Evolutionary conservation across 53 echinoderm and acorn worm genomes (phyloP).

Genomic region (Crossaster papposus): DNA sequence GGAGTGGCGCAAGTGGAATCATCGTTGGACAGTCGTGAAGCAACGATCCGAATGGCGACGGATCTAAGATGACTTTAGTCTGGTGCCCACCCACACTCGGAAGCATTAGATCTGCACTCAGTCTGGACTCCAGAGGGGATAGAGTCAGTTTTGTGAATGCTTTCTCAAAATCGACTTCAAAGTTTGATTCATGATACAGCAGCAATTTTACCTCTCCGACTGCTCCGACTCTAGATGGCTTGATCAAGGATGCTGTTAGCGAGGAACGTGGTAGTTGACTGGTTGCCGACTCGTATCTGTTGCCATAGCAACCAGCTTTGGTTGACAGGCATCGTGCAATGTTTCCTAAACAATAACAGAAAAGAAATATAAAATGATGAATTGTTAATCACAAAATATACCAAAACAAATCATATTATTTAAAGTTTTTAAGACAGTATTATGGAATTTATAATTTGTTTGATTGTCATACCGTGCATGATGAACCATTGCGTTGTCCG

Average conservation of each 20-base stretch:
- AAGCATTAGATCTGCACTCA: slow-evolving; percentile 35
- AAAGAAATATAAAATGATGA: too few species aligned
- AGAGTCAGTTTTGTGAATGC: slow-evolving; percentile 49
- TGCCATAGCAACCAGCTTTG: background rate
- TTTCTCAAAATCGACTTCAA: background rate
- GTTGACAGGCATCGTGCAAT: slow-evolving; percentile 19
- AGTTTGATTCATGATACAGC: background rate
- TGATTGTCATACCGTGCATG: background rate
- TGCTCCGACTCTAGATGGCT: background rate
- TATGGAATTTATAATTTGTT: too few species aligned
- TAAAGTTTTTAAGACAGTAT: background rate
- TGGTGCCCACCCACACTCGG: background rate
- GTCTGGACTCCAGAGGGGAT: slow-evolving; percentile 51
- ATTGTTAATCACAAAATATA: too few species aligned
- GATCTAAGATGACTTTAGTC: slow-evolving; percentile 61
- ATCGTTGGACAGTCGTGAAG: slow-evolving; percentile 54
- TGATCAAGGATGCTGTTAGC: background rate
- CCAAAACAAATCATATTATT: background rate
- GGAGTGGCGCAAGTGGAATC: background rate
- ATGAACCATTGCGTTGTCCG: background rate
- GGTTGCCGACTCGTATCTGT: background rate
- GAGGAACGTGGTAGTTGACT: slow-evolving; percentile 14
- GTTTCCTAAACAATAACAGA: slow-evolving; percentile 18
- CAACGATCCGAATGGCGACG: slow-evolving; percentile 46
- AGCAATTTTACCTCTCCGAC: background rate